A percentile compares a stretch with the other conserved stretches of the same genome.
phyloP scores from a whole-genome alignment of 2,797 vertebrate species.

The Rhabdophis nuchalis region DNA sequence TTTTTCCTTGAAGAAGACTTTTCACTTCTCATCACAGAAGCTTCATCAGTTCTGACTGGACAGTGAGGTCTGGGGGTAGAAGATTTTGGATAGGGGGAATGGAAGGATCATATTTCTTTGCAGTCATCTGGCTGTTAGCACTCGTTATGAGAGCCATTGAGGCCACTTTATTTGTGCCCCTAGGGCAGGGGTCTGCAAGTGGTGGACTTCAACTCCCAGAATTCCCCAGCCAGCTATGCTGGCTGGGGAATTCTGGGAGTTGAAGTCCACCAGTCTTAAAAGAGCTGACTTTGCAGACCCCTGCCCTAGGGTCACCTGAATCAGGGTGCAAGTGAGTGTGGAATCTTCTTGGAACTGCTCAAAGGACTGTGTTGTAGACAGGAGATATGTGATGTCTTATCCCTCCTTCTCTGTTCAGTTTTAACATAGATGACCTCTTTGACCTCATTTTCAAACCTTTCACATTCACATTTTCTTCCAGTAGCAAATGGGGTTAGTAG shows the following conservation, averaged over 20 bases:
- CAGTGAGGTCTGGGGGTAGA: neutral
- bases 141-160: neutral
- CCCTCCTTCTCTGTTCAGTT: neutral
- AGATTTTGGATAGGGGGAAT: neutral
- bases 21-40: neutral
- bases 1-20: neutral
- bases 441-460: neutral
- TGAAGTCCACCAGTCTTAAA: no score
- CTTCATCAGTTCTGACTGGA: neutral
- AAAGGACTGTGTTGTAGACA: neutral
- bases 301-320: neutral
- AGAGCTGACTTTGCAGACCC: no score
- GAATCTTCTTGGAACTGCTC: neutral
- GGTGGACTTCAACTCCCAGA: no score
- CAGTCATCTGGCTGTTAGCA: neutral
- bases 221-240: no score
- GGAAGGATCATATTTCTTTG: neutral
- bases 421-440: neutral
- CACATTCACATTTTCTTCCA: neutral
- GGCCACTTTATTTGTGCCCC: neutral
- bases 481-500: neutral
- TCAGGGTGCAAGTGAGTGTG: neutral
- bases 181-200: no score
- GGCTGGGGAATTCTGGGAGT: no score
- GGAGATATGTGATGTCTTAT: neutral